Base-by-base conservation (phyloP, 2,797 vertebrate species). In the Gila robusta region DNA sequence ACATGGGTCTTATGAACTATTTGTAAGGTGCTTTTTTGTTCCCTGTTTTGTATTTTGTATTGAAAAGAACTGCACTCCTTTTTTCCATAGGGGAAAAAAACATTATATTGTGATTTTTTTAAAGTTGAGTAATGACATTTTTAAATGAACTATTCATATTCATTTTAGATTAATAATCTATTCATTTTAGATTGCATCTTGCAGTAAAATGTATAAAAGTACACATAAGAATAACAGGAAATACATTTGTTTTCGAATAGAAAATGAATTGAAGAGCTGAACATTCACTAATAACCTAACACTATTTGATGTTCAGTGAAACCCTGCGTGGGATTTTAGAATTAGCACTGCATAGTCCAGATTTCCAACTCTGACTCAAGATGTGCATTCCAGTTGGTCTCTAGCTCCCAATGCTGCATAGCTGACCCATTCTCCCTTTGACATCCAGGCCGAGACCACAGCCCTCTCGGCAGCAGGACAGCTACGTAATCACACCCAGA, bases 401-500 rank as follows among this genome's bases (percentile, higher is more conserved):
- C 39, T 26, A 81, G 52, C 70, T 87, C 81, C 87, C 81, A 82
- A 41, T 39, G 21, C 71, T 67, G 52, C 28, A 70, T 62, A 78
- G 67, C 66, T 83, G 80, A 87, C 83, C 86, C 77, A 5, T 87
- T 74, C 81, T 86, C 47, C 67, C 26, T 78, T 49, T 89, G 71
- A 90, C 87, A 81, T 83, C 71, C 72, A 89, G 54, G 81, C 72
- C 39, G 16, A 76, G 69, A 76, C 86, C 54, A 59, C 52, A 71
- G 81, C 71, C 82, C 62, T 78, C 81, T 70, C 62, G n/a, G 82
- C 82, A 82, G 74, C 76, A 71, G 79, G 74, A 88, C 85, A 77
- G 89, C 73, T 39, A 11, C 80, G 85, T 84, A 89, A 88, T 88
- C 69, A 85, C 85, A 85, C 83, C 84, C 88, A 91, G 88, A 89